Evolutionary conservation across 2,113 vertebrate species (phyloP).

Genomic region (Pseudois nayaur): DNA sequence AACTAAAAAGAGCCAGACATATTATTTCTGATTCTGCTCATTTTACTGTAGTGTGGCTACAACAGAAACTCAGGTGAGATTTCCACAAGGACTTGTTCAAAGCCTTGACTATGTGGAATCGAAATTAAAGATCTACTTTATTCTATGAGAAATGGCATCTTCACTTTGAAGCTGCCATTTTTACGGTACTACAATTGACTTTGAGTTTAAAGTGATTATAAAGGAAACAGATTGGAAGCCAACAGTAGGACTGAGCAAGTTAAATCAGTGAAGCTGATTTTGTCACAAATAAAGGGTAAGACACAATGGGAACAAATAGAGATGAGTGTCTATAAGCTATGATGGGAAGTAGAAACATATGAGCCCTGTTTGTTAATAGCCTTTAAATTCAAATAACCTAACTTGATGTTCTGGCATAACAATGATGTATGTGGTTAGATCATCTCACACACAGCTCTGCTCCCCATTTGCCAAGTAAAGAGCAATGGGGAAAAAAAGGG

Average conservation of each 20-base stretch:
- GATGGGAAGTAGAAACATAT: neutral
- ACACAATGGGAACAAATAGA: neutral
- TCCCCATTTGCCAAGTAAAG: neutral
- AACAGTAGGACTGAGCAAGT: neutral
- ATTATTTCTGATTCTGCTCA: slow-evolving; percentile 16
- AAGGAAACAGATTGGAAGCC: neutral
- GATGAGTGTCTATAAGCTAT: neutral
- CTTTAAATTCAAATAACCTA: neutral
- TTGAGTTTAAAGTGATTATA: neutral
- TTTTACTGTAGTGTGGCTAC: neutral
- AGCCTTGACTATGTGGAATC: neutral
- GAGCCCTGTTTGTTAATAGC: neutral
- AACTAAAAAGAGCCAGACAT: neutral
- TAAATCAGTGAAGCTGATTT: neutral
- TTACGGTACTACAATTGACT: neutral
- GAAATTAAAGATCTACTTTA: neutral
- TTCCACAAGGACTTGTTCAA: neutral
- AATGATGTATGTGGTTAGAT: neutral
- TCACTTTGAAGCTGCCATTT: neutral
- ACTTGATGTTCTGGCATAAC: neutral
- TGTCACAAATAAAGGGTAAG: neutral
- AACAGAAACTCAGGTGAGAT: slow-evolving; percentile 14
- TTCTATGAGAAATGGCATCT: neutral
- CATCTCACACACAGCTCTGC: neutral
- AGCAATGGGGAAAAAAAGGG: neutral